Base-by-base conservation (phyloP, 1,140 invertebrate species). In the Drosophila miranda region DNA sequence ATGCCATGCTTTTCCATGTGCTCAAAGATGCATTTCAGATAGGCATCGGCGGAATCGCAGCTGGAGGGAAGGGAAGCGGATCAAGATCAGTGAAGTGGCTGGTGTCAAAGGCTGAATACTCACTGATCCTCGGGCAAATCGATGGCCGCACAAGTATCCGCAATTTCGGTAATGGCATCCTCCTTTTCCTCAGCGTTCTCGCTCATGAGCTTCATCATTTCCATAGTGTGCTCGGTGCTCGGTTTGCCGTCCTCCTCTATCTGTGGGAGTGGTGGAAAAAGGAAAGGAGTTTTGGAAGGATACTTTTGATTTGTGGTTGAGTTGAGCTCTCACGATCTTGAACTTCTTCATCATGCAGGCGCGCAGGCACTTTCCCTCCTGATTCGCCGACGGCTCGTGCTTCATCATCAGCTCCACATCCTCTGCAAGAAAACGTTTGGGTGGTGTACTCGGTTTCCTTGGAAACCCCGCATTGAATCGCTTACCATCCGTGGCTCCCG, bases 291-390 rank as follows among this genome's bases (percentile, higher is more conserved):
- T 30, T 3, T 11, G 11, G 41, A 43, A 23, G 4, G 8, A 38
- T 14, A 43, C 6, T 13, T 2, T 45, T 3, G 11, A 5, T 3
- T 28, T 16, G 0, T 3, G 9, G 1, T 9, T n/a, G n/a, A 4
- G 13, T 9, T 9, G 13, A 49, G 16, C 6, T 74, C 84, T 55
- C 59, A 90, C 89, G 19, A 89, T 70, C n/a, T 75, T 28, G n/a
- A 80, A 80, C 60, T 90, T 90, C 58, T 90, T 86, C 84, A 90
- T 72, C 19, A 90, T 46, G 28, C 89, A 90, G 42, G 84, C 63
- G 19, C 59, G 80, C 51, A 90, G 46, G 52, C 89, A 90, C 51
- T 89, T 90, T 23, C 51, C 73, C 41, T 90, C 75, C 8, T 80
- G 71, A 2, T 54, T 43, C 3, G 61, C 61, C 16, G 78, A 46